Base-by-base conservation (phyloP, 2,888 invertebrate species). In the Chymomyza procnemis region DNA sequence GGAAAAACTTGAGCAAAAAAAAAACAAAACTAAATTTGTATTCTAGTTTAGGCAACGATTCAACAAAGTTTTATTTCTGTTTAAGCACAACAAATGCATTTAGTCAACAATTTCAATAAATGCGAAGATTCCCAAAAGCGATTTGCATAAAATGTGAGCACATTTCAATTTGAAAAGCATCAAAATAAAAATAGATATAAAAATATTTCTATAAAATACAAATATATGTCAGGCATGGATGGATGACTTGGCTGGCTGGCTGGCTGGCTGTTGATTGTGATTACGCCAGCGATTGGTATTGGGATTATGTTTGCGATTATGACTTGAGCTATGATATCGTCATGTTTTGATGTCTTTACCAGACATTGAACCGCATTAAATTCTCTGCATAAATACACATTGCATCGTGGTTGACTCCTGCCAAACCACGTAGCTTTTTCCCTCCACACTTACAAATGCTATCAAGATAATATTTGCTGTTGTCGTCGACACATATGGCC, bases 281-380 rank as follows among this genome's bases (percentile, higher is more conserved):
- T 82, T 75, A 46, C 18, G 52, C 19, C 9, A 19, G 34, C 48
- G 67, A 64, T 66, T 67, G 67, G 57, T 67, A 56, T 67, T 73
- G 73, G 66, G 76, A 76, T 66, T 67, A 69, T 61, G 73, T 54
- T 66, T 76, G 73, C 67, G 76, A 76, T 75, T 76, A 76, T 76
- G 76, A 62, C 73, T 76, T 60, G 61, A 61, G 64, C 66, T 79
- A 65, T 71, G 67, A 70, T 85, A 71, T 50, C n/a, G 79, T 75
- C 76, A 74, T 82, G 81, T 82, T 88, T 84, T 86, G 88, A 88
- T 80, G 82, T 80, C 87, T 82, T 82, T 87, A 86, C 74, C 82
- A 82, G 87, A 88, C 88, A 86, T 82, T 82, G 82, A 82, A 82
- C 88, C 87, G 82, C 85, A 88, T 82, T 82, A 88, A 88, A 80